A percentile compares a stretch with the other conserved stretches of the same genome.
phyloP scores from a whole-genome alignment of 2,797 vertebrate species.

The Luscinia megarhynchos region DNA sequence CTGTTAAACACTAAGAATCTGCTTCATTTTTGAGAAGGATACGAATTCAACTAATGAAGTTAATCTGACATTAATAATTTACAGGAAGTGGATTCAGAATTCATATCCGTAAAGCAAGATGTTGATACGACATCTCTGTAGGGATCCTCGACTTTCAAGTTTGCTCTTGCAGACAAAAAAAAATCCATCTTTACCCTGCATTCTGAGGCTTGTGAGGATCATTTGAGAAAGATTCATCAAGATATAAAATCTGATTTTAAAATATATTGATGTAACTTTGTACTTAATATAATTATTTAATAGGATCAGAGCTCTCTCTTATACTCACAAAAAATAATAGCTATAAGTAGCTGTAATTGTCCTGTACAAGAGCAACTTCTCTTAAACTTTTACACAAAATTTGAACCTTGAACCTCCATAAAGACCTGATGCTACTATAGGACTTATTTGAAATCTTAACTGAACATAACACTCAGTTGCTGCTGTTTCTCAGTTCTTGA shows the following conservation, averaged over 20 bases:
- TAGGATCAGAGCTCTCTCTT: background rate
- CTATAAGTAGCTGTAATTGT: background rate
- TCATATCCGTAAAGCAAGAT: background rate
- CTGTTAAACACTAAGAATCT: background rate
- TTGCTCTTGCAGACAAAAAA: background rate
- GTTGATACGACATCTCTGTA: background rate
- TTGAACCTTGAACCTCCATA: background rate
- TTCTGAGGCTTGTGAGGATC: background rate
- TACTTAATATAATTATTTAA: background rate
- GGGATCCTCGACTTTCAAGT: background rate
- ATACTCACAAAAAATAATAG: background rate
- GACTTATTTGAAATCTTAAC: background rate
- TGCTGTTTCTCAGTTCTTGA: background rate
- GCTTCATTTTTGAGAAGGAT: background rate
- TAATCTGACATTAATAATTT: background rate
- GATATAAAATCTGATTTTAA: background rate
- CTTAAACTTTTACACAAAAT: background rate
- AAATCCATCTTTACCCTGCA: background rate
- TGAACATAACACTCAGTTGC: background rate
- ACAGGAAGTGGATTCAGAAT: background rate
- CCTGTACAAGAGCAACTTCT: background rate
- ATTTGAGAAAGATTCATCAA: background rate
- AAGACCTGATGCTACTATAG: background rate
- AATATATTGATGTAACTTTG: background rate
- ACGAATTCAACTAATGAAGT: background rate